phyloP scores from a whole-genome alignment of 2,888 invertebrate species.

The Drosophila monieri region DNA sequence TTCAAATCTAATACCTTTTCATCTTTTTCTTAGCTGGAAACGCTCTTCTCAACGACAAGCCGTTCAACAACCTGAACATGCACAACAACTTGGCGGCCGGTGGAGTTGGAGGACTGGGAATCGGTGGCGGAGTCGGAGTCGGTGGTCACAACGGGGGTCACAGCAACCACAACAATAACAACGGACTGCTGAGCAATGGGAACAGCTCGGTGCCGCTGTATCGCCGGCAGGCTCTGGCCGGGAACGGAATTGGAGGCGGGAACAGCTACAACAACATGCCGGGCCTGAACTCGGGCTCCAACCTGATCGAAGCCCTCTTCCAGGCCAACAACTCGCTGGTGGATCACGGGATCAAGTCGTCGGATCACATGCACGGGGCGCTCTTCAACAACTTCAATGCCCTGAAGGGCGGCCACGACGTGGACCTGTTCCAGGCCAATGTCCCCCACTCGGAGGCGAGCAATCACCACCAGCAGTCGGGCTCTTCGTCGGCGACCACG shows the following conservation, averaged over 20 bases:
- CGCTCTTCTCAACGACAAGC: conserved; percentile 59
- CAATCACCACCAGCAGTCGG: conserved; percentile 53
- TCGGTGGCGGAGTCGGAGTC: conserved; percentile 2
- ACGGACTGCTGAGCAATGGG: conserved; percentile 62
- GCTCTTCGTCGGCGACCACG: conserved; percentile 75
- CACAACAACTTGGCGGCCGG: conserved; percentile 53
- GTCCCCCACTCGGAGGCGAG: conserved; percentile 51
- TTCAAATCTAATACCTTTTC: not conserved
- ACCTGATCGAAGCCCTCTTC: conserved; percentile 81
- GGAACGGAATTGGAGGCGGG: conserved; percentile 68
- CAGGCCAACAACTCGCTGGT: conserved; percentile 68
- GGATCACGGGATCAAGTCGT: conserved; percentile 62
- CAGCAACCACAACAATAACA: conserved; percentile 41
- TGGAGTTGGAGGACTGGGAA: conserved; percentile 11
- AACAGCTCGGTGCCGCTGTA: conserved; percentile 84
- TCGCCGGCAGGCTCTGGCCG: conserved; percentile 83
- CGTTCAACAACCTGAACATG: conserved; percentile 56
- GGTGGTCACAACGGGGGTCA: conserved; percentile 27
- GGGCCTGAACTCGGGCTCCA: conserved; percentile 73
- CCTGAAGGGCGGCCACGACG: conserved; percentile 73
- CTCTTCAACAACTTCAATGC: conserved; percentile 79
- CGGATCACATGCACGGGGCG: conserved; percentile 67
- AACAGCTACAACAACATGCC: conserved; percentile 64
- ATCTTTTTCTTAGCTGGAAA: conserved; percentile 42
- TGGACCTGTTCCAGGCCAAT: conserved; percentile 72